Evolutionary conservation across 2,888 invertebrate genomes (phyloP), one percentile per base, ranked within the genome.

Genomic region (Petrolisthes cinctipes): DNA sequence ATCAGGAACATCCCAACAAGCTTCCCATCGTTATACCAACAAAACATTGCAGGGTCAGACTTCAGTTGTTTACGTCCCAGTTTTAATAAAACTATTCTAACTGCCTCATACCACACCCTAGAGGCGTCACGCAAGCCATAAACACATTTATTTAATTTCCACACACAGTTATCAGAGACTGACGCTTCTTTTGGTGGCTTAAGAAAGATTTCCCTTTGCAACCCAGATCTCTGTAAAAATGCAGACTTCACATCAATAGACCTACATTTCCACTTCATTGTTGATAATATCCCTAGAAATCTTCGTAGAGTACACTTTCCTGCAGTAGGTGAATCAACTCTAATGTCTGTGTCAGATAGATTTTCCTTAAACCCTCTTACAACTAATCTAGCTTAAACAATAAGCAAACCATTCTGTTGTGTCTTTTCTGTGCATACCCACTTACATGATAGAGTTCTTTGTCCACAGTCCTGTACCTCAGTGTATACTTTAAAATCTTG

Each of bases 101-200:
- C 54, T 51, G 4, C 37, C 11, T 5, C 37, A 78, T 78, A 37
- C 53, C 51, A 78, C 7, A 78, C 14, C 6, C 78, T 14, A n/a
- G 78, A 51, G n/a, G 37, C 51, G 4, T 79, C 11, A 79, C n/a
- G 37, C 54, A 79, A 53, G 7, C 54, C 79, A 79, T 79, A 37
- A 53, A 79, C 20, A 79, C 79, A 79, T 79, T 79, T 79, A 37
- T 79, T 79, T 53, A 79, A 51, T 51, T 37, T 37, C 78, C 53
- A 78, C n/a, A 78, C 73, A 73, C 11, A 73, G 6, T 61, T 61
- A 61, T 61, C 61, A 61, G 61, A 61, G 7, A 61, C 14, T 9
- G 6, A 9, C 6, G 61, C 61, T 14, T 61, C 61, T 61, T 61
- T 73, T 6, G 17, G 17, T 73, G 73, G 73, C n/a, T n/a, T 73